These are phyloP conservation scores for Uropsilus gracilis DNA, from an alignment of 2,113 vertebrate genomes.

Conservation along the genomic window DNA sequence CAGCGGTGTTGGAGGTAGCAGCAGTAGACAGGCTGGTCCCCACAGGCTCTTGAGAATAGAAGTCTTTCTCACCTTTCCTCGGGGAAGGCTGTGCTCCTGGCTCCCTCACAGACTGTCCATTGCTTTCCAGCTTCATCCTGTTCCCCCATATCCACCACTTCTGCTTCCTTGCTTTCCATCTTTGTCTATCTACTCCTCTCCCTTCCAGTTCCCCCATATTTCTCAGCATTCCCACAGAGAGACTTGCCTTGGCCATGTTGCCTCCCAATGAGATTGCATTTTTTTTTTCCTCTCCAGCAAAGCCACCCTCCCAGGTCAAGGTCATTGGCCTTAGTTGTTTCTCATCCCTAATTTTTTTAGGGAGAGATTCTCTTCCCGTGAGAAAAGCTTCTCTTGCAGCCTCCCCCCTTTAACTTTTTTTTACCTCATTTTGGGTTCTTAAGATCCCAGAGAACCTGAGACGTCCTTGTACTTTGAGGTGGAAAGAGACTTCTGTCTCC, in stretches of 20 bases:
- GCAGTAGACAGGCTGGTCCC: not conserved
- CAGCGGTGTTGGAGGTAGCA: not conserved
- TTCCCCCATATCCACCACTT: too few species aligned
- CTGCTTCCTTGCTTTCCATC: not conserved
- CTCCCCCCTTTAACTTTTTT: not conserved
- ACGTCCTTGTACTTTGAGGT: not conserved
- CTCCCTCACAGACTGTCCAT: not conserved
- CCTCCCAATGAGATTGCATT: not conserved
- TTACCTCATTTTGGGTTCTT: not conserved
- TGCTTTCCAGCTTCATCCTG: accelerated
- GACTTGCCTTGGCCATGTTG: not conserved
- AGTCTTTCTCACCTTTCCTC: not conserved
- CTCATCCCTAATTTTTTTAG: not conserved
- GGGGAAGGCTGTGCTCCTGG: accelerated
- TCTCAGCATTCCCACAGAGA: not conserved
- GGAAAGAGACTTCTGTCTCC: not conserved
- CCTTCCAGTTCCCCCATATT: not conserved
- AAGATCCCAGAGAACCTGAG: not conserved
- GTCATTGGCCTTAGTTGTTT: not conserved
- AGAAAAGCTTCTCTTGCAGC: not conserved
- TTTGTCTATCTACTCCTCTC: not conserved
- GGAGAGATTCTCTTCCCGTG: not conserved
- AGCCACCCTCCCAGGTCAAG: not conserved
- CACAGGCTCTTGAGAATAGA: not conserved
- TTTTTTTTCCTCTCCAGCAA: not conserved